phyloP scores from a whole-genome alignment of 2,888 invertebrate species.

The Dascillus cervinus region DNA sequence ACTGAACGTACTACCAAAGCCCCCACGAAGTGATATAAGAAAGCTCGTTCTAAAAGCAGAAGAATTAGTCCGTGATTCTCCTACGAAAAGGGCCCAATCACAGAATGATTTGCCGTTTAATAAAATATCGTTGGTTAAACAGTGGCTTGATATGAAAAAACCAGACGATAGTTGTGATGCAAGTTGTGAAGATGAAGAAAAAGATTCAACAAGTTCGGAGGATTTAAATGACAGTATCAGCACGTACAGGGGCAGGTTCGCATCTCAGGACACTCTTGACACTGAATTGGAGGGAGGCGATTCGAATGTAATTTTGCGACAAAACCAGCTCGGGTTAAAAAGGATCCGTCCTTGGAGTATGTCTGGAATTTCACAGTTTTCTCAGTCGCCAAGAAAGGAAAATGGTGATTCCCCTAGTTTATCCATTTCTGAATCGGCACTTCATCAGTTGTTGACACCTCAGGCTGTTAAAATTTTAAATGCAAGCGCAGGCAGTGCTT shows the following conservation, averaged over 20 bases:
- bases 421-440: conserved; percentile 84
- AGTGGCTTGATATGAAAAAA: conserved; percentile 60
- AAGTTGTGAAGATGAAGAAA: conserved; percentile 79
- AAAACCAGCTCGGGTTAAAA: conserved; percentile 49
- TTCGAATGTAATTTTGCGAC: conserved; percentile 55
- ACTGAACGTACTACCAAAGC: conserved; percentile 14
- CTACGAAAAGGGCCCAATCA: conserved; percentile 39
- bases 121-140: conserved; percentile 62
- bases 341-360: conserved; percentile 78
- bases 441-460: conserved; percentile 58
- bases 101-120: conserved; percentile 36
- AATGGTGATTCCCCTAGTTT: conserved; percentile 51
- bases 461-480: conserved; percentile 30
- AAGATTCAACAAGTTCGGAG: conserved; percentile 69
- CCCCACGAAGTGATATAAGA: conserved; percentile 55
- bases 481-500: conserved; percentile 28
- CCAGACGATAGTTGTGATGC: conserved; percentile 77
- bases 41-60: conserved; percentile 75
- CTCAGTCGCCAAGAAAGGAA: conserved; percentile 43
- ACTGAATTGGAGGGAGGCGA: conserved; percentile 13
- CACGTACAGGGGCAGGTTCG: conserved; percentile 54
- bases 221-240: conserved; percentile 69
- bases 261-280: conserved; percentile 21
- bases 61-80: conserved; percentile 56
- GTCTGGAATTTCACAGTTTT: conserved; percentile 72